Conservation (phyloP, 2,113 vertebrate genomes). For the Spea bombifrons region DNA sequence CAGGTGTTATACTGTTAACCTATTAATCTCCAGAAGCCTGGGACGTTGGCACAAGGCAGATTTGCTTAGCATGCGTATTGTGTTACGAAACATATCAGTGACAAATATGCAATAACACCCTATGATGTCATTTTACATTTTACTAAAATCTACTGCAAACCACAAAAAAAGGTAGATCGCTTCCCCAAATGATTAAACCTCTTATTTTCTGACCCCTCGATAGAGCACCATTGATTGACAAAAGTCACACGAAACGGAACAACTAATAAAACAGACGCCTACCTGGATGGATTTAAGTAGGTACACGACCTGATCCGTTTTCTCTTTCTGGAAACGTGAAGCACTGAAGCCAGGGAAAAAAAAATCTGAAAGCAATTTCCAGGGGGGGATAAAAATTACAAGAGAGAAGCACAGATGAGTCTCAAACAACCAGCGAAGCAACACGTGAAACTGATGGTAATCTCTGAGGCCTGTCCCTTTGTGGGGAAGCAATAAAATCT, state of each 20-base stretch:
- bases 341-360: background rate
- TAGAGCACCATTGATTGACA: too few species aligned
- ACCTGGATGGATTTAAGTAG: slow-evolving; percentile 9
- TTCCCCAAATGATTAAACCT: too few species aligned
- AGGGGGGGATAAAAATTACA: background rate
- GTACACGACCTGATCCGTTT: background rate
- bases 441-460: background rate
- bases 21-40: too few species aligned
- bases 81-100: too few species aligned
- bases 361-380: slow-evolving; percentile 28
- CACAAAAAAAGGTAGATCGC: too few species aligned
- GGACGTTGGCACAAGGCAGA: too few species aligned
- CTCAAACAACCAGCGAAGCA: background rate
- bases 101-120: too few species aligned
- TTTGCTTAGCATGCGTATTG: too few species aligned
- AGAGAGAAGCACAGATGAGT: background rate
- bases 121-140: too few species aligned
- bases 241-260: background rate
- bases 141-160: too few species aligned
- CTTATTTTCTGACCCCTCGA: too few species aligned
- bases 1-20: too few species aligned
- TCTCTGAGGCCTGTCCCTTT: background rate
- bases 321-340: background rate
- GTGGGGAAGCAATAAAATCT: background rate
- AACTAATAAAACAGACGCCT: background rate